These are phyloP conservation scores for Alfaro cultratus DNA, from an alignment of 2,797 vertebrate genomes.

Conservation along the genomic window DNA sequence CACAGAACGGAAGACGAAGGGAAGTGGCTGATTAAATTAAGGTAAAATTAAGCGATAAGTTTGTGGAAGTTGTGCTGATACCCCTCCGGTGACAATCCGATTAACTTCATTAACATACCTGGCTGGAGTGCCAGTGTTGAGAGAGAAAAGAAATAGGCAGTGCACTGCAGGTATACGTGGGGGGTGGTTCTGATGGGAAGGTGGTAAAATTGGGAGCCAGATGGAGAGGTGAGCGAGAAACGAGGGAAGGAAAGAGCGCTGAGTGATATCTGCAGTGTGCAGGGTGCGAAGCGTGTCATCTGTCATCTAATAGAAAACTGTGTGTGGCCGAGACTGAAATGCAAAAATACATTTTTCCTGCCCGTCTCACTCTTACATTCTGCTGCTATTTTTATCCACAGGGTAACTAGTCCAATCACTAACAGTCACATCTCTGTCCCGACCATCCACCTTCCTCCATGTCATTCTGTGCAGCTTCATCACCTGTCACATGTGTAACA, in stretches of 20 bases:
- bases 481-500: slow-evolving; percentile 42
- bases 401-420: slow-evolving; percentile 42
- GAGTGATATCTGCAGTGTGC: slow-evolving; percentile 77
- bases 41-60: slow-evolving; percentile 58
- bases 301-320: slow-evolving; percentile 69
- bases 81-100: slow-evolving; percentile 55
- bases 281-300: slow-evolving; percentile 75
- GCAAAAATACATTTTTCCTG: slow-evolving; percentile 52
- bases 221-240: slow-evolving; percentile 51
- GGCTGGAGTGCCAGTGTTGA: slow-evolving; percentile 39
- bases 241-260: slow-evolving; percentile 40
- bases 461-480: slow-evolving; percentile 22
- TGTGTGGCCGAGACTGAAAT: slow-evolving; percentile 57
- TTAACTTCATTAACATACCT: slow-evolving; percentile 69
- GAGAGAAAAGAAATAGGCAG: slow-evolving; percentile 30
- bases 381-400: slow-evolving; percentile 41
- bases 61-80: slow-evolving; percentile 50
- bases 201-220: slow-evolving; percentile 53
- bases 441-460: slow-evolving; percentile 21
- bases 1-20: slow-evolving; percentile 15
- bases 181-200: neutral
- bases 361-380: slow-evolving; percentile 21
- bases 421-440: slow-evolving; percentile 25
- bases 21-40: slow-evolving; percentile 58
- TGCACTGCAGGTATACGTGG: slow-evolving; percentile 22